Evolutionary conservation across 2,888 invertebrate species (phyloP), one percentile per base, ranked within the genome.

Genomic region (Lithodes maja): DNA sequence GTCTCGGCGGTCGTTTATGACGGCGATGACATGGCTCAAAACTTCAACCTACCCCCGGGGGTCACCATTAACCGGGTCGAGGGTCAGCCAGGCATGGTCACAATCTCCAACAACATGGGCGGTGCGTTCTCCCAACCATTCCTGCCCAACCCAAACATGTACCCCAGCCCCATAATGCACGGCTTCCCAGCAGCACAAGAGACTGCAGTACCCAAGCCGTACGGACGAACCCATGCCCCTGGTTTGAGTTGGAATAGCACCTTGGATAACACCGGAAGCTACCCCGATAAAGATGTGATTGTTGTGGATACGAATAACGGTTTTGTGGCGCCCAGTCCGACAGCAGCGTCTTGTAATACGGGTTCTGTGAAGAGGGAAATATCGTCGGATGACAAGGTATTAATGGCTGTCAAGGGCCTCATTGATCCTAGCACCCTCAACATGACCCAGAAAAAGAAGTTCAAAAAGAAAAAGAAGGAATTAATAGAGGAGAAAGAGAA

Each of bases 21-120:
- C 75, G 85, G 88, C 12, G 91, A 91, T 71, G 91, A 92, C 81
- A 87, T 91, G 80, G 88, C 92, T 61, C 87, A 90, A 75, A 85
- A 90, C 50, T 92, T 92, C 84, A 89, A 92, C 85, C 90, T 97
- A 77, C 97, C 97, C 0, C 97, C 97, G 0, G 97, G 97, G n/a
- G 97, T 97, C 79, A 97, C 96, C 0, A 95, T 97, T 71, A 97
- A 96, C 0, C 95, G 96, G 90, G 96, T 97, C 0, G 91, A 91
- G n/a, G 92, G 91, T 17, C 90, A 91, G 69, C 91, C 91, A 61
- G 91, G 91, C 17, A 91, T 91, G 91, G 90, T 91, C n/a, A 91
- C 90, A 68, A 90, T 91, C 74, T 91, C 91, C 2, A 90, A 89
- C 53, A 91, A 90, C 68, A 90, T 89, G 85, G 89, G 89, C 7